phyloP scores from a whole-genome alignment of 2,797 vertebrate genomes.

The Arremon brunneinucha region DNA sequence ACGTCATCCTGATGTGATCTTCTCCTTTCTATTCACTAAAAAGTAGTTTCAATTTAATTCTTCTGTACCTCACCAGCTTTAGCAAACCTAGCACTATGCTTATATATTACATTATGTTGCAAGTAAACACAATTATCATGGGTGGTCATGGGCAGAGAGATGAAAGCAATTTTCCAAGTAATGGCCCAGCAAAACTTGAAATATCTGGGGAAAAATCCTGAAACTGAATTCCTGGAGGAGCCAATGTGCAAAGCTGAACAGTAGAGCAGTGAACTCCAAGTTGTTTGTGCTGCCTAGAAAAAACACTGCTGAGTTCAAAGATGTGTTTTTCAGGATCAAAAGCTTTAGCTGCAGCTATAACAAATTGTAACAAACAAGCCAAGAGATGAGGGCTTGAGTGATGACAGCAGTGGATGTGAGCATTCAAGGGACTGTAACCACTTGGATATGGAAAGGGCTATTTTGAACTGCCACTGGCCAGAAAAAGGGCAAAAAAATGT shows the following conservation, averaged over 20 bases:
- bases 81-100: not conserved
- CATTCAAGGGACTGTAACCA: not conserved
- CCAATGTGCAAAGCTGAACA: not conserved
- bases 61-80: not conserved
- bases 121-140: not conserved
- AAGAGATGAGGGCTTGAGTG: not conserved
- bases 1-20: not conserved
- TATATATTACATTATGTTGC: not conserved
- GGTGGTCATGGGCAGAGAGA: not conserved
- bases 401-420: not conserved
- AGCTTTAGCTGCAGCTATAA: not conserved
- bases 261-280: not conserved
- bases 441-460: not conserved
- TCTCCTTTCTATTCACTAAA: not conserved
- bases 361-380: not conserved
- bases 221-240: not conserved
- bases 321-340: conserved; percentile 5
- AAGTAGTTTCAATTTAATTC: not conserved
- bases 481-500: not conserved
- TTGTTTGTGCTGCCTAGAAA: not conserved
- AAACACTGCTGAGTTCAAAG: not conserved
- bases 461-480: not conserved
- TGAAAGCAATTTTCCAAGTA: not conserved
- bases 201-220: not conserved
- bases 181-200: not conserved